These are phyloP conservation scores for Drosophila setosimentum DNA, from an alignment of 2,888 invertebrate species.

Conservation along the genomic window DNA sequence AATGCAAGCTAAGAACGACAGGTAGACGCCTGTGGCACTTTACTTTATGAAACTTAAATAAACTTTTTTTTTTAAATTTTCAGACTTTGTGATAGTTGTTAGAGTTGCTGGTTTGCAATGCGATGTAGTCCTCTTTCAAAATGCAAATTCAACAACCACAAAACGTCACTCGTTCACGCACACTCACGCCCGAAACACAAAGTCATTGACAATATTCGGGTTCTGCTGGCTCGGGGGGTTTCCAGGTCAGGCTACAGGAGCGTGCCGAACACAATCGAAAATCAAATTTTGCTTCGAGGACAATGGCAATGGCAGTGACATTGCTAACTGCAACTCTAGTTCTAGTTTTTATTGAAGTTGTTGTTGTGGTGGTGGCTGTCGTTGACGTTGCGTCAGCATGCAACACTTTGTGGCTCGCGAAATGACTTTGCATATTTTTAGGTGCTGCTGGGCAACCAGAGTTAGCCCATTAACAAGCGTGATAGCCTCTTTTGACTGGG, in stretches of 20 bases:
- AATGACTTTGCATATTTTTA: slow-evolving; percentile 58
- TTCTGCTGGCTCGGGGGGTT: slow-evolving; percentile 33
- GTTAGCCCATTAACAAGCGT: slow-evolving; percentile 28
- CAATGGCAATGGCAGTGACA: slow-evolving; percentile 67
- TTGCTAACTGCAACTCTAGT: slow-evolving; percentile 47
- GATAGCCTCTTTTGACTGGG: slow-evolving; percentile 36
- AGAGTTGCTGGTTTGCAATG: slow-evolving; percentile 35
- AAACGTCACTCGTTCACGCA: slow-evolving; percentile 26
- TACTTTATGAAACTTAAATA: slow-evolving; percentile 45
- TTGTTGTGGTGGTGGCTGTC: slow-evolving; percentile 9
- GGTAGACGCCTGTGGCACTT: slow-evolving; percentile 47
- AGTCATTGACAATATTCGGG: slow-evolving; percentile 32
- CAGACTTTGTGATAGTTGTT: slow-evolving; percentile 21
- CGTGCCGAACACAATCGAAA: slow-evolving; percentile 61
- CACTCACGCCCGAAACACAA: slow-evolving; percentile 16
- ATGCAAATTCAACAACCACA: slow-evolving; percentile 64
- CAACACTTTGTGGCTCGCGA: slow-evolving; percentile 52
- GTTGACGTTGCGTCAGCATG: slow-evolving; percentile 42
- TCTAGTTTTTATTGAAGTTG: slow-evolving; percentile 5
- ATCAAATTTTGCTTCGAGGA: slow-evolving; percentile 69
- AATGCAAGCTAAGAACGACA: slow-evolving; percentile 20
- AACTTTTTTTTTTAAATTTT: slow-evolving; percentile 32
- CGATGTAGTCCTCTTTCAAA: slow-evolving; percentile 37
- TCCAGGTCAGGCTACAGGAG: slow-evolving; percentile 31
- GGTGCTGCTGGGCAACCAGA: slow-evolving; percentile 25